Evolutionary conservation across 1,140 invertebrate genomes (phyloP), one percentile per base, ranked within the genome.

Genomic region (Goniozus legneri): DNA sequence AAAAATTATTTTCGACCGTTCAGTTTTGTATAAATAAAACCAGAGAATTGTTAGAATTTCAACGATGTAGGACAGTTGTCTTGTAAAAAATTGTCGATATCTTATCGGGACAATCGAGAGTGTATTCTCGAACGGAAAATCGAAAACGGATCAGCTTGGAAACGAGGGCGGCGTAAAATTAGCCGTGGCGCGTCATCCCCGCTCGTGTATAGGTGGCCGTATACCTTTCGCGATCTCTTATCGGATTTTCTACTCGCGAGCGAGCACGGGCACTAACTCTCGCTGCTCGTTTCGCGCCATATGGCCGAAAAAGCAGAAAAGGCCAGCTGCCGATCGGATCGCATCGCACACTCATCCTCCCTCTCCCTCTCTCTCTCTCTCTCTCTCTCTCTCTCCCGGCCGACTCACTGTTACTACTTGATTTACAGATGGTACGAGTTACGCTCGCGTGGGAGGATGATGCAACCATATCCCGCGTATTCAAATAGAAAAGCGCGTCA

Each of bases 281-380:
- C n/a, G n/a, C n/a, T n/a, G n/a, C n/a, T n/a, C n/a, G 47, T 39
- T 61, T 46, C 31, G 49, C 52, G 58, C 62, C 64, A 66, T 66
- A 66, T 66, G 64, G 64, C 31, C 44, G 44, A 35, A 46, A n/a
- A n/a, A n/a, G n/a, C n/a, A n/a, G n/a, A n/a, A n/a, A 47, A 44
- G 50, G 56, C 58, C 64, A 66, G 64, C 64, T 66, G 64, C 54
- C 58, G 60, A 56, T 50, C 52, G 50, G 56, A 61, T 65, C 62
- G 53, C 59, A 49, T 49, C n/a, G n/a, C n/a, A n/a, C n/a, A n/a
- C n/a, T n/a, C n/a, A n/a, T n/a, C n/a, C n/a, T n/a, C n/a, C n/a
- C n/a, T n/a, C n/a, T n/a, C n/a, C n/a, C n/a, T n/a, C 41, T 31
- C 30, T 37, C 22, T 36, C 7, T 19, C 34, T 47, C 50, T 52